phyloP scores from a whole-genome alignment of 2,888 invertebrate genomes.

The Spicauda simplicius region DNA sequence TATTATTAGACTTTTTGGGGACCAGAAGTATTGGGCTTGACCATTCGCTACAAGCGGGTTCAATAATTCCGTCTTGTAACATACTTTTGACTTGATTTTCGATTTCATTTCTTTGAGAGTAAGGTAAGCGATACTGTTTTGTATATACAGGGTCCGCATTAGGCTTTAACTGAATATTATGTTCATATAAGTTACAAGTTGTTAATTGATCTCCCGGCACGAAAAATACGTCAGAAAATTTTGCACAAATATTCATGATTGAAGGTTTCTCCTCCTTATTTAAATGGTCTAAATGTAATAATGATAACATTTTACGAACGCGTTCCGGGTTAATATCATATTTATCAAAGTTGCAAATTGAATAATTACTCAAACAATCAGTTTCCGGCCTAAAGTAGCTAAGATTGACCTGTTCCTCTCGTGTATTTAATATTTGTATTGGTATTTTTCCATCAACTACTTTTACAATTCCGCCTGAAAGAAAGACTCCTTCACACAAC shows the following conservation, averaged over 20 bases:
- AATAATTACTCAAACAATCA: too few relatives aligned
- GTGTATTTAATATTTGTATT: slow-evolving; percentile 8
- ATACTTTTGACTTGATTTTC: slow-evolving; percentile 29
- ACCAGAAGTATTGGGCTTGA: too few relatives aligned
- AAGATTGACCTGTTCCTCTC: not conserved
- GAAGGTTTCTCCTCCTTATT: too few relatives aligned
- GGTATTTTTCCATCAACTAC: not conserved
- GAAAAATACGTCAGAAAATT: slow-evolving; percentile 29
- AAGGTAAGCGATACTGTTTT: slow-evolving; percentile 32
- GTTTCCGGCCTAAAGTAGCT: too few relatives aligned
- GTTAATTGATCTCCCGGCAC: slow-evolving; percentile 35
- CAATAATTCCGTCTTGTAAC: slow-evolving; percentile 31
- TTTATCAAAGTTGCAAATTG: too few relatives aligned
- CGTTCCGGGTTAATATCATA: not conserved
- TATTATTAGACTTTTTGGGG: too few relatives aligned
- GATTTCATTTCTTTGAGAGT: slow-evolving; percentile 22
- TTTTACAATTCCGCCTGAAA: not conserved
- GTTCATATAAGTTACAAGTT: slow-evolving; percentile 32
- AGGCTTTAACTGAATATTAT: too few relatives aligned
- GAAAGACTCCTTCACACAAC: slow-evolving; percentile 4
- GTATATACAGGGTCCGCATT: slow-evolving; percentile 24
- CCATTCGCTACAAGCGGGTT: slow-evolving; percentile 18
- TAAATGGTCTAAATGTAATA: too few relatives aligned
- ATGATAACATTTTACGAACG: slow-evolving; percentile 10
- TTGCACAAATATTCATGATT: too few relatives aligned